Base-by-base conservation (phyloP, 2,797 vertebrate genomes). In the Buceros bicornis region DNA sequence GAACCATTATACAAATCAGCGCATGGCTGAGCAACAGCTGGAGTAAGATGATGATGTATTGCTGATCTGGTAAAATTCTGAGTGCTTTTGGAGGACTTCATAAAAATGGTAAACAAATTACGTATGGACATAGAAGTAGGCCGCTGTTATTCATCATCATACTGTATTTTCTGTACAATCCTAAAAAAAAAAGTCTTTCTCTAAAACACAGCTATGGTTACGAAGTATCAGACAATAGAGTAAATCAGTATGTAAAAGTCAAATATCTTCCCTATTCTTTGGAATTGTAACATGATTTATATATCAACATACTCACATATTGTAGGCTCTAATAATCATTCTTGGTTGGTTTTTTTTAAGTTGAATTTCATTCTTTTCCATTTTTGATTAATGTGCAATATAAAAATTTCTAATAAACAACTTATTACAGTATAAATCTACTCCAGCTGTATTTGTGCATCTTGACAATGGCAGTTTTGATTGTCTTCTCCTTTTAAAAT, bases 401-500 rank as follows among this genome's bases (percentile, higher is more conserved):
- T 29, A 69, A 79, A 84, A 81, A 87, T 54, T 74, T 81, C 64
- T 62, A 89, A 77, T 87, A 89, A 95, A 78, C 20, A 83, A 42
- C 42, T 57, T 93, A 89, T 90, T 96, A 71, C 31, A 43, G 11
- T 56, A 90, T 89, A 88, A 93, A 90, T 90, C 35, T 64, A 70
- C 33, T 37, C 31, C 42, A 84, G 16, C 18, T 94, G 18, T 50
- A 96, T 87, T 96, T 90, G 48, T 74, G 28, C 31, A 78, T 15
- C 33, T 87, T 92, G 43, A 40, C 17, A 83, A 67, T 69, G 58
- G 80, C 60, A 91, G 37, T 87, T 96, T 96, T 95, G 56, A 87
- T 91, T 81, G 62, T 33, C 31, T 96, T 96, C 24, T 73, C 51
- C 47, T 82, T 92, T 93, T 69, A 86, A 92, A 89, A 90, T 35